These are phyloP conservation scores for Sitta europaea DNA, from an alignment of 2,113 vertebrate species.

Conservation along the genomic window DNA sequence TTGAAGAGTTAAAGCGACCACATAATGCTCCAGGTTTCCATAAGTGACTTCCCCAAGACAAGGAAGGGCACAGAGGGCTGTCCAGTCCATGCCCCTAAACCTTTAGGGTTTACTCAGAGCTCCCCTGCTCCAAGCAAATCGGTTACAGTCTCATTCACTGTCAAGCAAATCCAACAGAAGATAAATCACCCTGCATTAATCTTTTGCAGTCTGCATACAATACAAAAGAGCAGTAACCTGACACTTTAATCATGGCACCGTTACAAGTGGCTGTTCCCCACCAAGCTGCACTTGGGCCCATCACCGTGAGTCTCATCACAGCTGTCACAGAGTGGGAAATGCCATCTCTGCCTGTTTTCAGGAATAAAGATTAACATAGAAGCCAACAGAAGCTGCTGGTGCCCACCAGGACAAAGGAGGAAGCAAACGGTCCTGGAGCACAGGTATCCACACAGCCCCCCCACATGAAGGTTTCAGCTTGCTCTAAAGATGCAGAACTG, in stretches of 20 bases:
- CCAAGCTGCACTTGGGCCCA: not conserved
- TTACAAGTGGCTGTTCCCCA: not conserved
- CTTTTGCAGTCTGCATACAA: not conserved
- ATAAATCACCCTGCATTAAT: slow-evolving; percentile 27
- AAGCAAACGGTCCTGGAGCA: not conserved
- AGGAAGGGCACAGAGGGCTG: not conserved
- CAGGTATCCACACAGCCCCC: accelerated
- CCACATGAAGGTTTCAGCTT: not conserved
- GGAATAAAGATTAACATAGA: slow-evolving; percentile 23
- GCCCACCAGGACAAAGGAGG: not conserved
- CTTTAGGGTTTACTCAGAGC: not conserved
- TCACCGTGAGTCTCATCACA: not conserved
- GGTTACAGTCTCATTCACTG: not conserved
- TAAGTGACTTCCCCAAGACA: not conserved
- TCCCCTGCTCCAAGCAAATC: not conserved
- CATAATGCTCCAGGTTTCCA: not conserved
- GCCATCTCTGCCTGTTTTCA: not conserved
- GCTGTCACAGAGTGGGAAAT: not conserved
- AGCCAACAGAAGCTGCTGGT: not conserved
- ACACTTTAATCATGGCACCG: slow-evolving; percentile 29
- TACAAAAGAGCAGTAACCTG: not conserved
- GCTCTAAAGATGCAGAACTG: not conserved
- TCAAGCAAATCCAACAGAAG: not conserved
- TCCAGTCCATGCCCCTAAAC: not conserved
- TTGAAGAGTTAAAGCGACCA: not conserved